Conservation (phyloP, 2,797 vertebrate genomes). For the Artibeus jamaicensis region DNA sequence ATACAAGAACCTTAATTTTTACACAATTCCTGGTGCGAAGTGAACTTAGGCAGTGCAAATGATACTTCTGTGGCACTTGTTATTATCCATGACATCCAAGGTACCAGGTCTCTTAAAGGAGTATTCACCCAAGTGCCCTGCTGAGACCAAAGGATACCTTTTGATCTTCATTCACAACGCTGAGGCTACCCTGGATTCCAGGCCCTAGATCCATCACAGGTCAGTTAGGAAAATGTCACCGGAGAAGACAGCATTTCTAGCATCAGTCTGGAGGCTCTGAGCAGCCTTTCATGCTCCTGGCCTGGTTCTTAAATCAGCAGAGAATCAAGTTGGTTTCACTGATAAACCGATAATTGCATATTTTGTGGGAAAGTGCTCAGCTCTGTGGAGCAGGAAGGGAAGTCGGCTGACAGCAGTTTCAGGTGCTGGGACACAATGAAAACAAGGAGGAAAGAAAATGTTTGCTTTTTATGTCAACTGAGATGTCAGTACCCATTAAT, state of each 20-base stretch:
- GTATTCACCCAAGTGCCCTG: neutral
- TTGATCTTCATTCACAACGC: neutral
- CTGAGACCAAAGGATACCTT: neutral
- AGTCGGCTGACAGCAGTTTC: conserved; percentile 64
- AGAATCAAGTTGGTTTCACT: neutral
- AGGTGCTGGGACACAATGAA: conserved; percentile 78
- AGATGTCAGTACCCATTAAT: conserved; percentile 86
- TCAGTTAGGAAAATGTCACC: neutral
- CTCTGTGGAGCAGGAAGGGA: conserved; percentile 22
- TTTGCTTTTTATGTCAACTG: conserved; percentile 82
- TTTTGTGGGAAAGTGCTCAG: conserved; percentile 41
- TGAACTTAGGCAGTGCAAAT: neutral
- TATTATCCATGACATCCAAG: neutral
- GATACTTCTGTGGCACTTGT: neutral
- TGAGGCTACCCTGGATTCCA: neutral
- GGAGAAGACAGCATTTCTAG: neutral
- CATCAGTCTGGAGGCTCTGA: neutral
- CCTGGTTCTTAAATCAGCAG: neutral
- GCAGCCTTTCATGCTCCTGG: neutral
- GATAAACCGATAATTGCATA: neutral
- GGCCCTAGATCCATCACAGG: neutral
- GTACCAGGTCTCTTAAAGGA: neutral
- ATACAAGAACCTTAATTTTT: neutral
- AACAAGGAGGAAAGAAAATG: conserved; percentile 80
- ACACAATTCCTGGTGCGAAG: neutral